phyloP scores from a whole-genome alignment of 2,888 invertebrate species.

The Chamaedrilus cognettii region DNA sequence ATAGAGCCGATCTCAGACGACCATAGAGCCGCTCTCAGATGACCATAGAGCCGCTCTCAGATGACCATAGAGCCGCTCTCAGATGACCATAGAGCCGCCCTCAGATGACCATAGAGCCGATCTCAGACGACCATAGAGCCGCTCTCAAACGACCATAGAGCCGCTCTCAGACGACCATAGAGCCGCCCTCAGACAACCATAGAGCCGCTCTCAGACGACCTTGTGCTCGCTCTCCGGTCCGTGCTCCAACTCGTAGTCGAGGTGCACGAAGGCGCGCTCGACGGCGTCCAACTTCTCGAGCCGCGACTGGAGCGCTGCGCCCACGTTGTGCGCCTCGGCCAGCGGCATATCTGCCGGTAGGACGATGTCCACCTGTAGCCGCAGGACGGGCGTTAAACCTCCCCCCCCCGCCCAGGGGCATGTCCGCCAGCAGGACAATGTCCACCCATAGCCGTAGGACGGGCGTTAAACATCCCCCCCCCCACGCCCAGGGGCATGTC shows the following conservation, averaged over 20 bases:
- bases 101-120: too few relatives aligned
- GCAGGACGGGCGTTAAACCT: constrained; percentile 63
- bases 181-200: too few relatives aligned
- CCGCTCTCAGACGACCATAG: too few relatives aligned
- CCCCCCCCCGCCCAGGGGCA: constrained; percentile 60
- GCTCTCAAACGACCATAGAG: too few relatives aligned
- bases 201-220: too few relatives aligned
- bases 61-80: too few relatives aligned
- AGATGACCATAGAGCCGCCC: too few relatives aligned
- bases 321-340: constrained; percentile 61
- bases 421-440: constrained; percentile 56
- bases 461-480: constrained; percentile 63
- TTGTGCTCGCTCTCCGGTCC: constrained; percentile 61
- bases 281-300: constrained; percentile 61
- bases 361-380: constrained; percentile 39
- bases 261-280: constrained; percentile 63
- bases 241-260: constrained; percentile 62
- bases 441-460: too few relatives aligned
- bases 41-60: too few relatives aligned
- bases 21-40: too few relatives aligned
- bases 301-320: constrained; percentile 61
- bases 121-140: too few relatives aligned
- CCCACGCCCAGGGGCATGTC: constrained; percentile 59
- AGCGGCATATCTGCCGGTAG: constrained; percentile 60
- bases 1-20: too few relatives aligned